Conservation (phyloP, 2,888 invertebrate species). For the Chorisops tibialis region DNA sequence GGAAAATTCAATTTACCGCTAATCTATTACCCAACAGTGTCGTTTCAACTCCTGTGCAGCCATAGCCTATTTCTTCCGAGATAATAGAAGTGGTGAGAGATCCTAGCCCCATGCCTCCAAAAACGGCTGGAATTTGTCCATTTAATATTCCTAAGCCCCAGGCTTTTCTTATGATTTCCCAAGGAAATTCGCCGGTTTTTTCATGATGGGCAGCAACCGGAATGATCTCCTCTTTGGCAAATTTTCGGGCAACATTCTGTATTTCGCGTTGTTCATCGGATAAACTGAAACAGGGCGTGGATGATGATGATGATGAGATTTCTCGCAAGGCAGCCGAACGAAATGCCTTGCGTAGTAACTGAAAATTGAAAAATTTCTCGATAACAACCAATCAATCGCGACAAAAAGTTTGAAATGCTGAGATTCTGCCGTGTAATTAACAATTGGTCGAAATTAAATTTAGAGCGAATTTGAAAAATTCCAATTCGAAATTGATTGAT, state of each 20-base stretch:
- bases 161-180: slow-evolving; percentile 92
- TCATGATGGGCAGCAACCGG: slow-evolving; percentile 89
- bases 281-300: slow-evolving; percentile 41
- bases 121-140: slow-evolving; percentile 74
- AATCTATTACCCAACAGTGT: slow-evolving; percentile 86
- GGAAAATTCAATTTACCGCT: slow-evolving; percentile 53
- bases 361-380: too few species aligned
- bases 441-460: too few species aligned
- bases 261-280: slow-evolving; percentile 50
- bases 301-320: slow-evolving; percentile 29
- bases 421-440: too few species aligned
- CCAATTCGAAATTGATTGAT: too few species aligned
- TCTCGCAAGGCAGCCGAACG: not conserved
- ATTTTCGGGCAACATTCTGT: slow-evolving; percentile 63
- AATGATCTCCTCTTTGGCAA: slow-evolving; percentile 86
- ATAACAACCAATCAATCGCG: too few species aligned
- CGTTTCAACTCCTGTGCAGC: slow-evolving; percentile 88
- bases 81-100: slow-evolving; percentile 62
- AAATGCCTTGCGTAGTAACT: slow-evolving; percentile 5
- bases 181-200: slow-evolving; percentile 87
- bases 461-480: too few species aligned
- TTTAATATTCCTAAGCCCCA: slow-evolving; percentile 86
- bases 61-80: slow-evolving; percentile 87
- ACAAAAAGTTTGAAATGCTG: too few species aligned
- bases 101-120: slow-evolving; percentile 57